Conservation (phyloP, 2,797 vertebrate genomes). For the Fringilla coelebs region DNA sequence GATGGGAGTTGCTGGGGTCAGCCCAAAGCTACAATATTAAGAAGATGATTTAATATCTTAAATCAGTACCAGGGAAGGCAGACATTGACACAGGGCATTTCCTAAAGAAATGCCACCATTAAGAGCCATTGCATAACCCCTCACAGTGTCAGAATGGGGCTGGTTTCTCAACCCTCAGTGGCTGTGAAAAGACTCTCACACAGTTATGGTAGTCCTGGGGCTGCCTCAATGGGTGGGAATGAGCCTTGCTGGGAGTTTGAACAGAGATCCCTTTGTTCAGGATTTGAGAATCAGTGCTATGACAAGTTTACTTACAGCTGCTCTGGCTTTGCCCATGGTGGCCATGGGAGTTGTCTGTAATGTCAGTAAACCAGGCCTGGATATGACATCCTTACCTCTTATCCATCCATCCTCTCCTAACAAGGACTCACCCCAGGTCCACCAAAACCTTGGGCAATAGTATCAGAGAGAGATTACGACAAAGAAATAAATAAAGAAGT, state of each 20-base stretch:
- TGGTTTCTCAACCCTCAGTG: background rate
- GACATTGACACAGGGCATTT: background rate
- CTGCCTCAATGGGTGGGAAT: background rate
- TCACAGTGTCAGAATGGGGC: background rate
- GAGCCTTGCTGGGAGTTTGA: background rate
- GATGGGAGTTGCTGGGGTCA: background rate
- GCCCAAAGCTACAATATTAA: background rate
- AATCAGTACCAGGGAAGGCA: background rate
- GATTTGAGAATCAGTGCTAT: background rate
- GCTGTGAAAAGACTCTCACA: background rate
- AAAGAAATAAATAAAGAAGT: slow-evolving; percentile 56
- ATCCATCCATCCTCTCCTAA: background rate
- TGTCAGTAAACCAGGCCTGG: background rate
- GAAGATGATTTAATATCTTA: background rate
- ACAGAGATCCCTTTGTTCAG: background rate
- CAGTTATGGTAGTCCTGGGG: background rate
- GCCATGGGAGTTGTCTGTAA: background rate
- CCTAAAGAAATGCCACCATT: background rate
- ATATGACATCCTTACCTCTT: background rate
- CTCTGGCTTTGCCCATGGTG: background rate
- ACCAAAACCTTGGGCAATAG: background rate
- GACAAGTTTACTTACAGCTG: background rate
- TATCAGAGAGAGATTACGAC: background rate
- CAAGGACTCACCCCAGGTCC: background rate
- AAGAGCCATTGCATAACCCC: background rate